Conservation (phyloP, 2,797 vertebrate genomes). For the Acrossocheilus wenchowensis region DNA sequence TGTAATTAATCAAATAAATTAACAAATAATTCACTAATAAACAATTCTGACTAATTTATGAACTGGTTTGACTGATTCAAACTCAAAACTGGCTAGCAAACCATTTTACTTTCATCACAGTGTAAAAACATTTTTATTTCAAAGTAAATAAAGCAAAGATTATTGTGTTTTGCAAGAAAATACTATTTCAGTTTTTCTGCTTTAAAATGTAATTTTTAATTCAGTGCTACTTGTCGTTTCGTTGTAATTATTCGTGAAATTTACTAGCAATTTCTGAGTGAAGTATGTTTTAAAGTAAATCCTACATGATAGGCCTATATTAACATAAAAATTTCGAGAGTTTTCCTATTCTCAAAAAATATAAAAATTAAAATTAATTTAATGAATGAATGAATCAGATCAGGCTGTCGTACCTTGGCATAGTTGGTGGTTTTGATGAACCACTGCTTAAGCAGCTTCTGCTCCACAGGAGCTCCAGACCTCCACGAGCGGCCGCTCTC, state of each 20-base stretch:
- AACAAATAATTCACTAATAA: background rate
- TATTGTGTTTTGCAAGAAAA: background rate
- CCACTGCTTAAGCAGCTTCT: conserved; percentile 95
- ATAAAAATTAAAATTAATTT: no score
- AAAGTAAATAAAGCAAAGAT: no score
- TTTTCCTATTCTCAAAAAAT: no score
- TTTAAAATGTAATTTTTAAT: background rate
- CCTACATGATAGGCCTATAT: no score
- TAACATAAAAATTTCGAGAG: no score
- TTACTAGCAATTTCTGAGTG: background rate
- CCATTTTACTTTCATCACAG: background rate
- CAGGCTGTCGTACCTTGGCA: conserved; percentile 80
- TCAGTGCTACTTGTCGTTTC: background rate
- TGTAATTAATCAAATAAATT: no score
- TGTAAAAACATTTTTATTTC: background rate
- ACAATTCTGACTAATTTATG: background rate
- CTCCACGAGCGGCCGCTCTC: conserved; percentile 92
- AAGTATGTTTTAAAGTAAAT: no score
- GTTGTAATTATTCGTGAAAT: background rate
- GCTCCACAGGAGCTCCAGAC: conserved; percentile 93
- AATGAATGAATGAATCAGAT: no score
- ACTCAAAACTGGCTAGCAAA: background rate
- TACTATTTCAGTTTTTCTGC: background rate
- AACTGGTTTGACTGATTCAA: no score
- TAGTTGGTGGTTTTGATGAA: conserved; percentile 96